Conservation (phyloP, 2,888 invertebrate genomes). For the Nomada lathburiana region DNA sequence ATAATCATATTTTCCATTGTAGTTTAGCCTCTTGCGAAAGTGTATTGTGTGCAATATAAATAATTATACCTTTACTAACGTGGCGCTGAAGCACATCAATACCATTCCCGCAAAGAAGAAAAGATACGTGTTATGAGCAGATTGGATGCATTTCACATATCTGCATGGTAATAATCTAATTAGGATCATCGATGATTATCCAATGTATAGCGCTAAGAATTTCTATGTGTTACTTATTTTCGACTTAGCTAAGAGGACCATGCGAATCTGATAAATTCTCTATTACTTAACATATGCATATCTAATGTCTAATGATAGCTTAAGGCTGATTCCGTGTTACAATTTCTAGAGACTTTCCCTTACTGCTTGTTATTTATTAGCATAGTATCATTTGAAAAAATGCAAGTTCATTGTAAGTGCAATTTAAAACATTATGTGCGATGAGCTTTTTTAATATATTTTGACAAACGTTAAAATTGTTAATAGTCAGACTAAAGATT, state of each 20-base stretch:
- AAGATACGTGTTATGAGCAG: background rate
- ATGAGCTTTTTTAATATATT: too few species aligned
- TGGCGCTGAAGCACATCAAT: slow-evolving; percentile 8
- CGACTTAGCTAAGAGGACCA: background rate
- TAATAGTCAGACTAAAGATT: too few species aligned
- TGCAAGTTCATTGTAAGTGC: too few species aligned
- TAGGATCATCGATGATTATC: background rate
- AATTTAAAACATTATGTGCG: too few species aligned
- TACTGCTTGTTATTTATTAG: too few species aligned
- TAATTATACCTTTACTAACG: slow-evolving; percentile 14
- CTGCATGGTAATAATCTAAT: background rate
- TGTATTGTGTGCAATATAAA: too few species aligned
- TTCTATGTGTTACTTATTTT: background rate
- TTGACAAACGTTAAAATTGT: too few species aligned
- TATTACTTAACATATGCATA: background rate
- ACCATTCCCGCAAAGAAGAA: slow-evolving; percentile 2
- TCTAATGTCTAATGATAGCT: too few species aligned
- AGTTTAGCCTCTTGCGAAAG: accelerated
- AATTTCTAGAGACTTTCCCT: too few species aligned
- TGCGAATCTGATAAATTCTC: background rate
- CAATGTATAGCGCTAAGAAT: background rate
- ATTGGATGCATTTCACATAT: background rate
- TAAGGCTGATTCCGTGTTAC: too few species aligned
- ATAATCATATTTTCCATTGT: background rate
- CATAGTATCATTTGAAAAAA: too few species aligned